Evolutionary conservation across 2,113 vertebrate species (phyloP), one percentile per base, ranked within the genome.

Genomic region (Scartelaos histophorus): DNA sequence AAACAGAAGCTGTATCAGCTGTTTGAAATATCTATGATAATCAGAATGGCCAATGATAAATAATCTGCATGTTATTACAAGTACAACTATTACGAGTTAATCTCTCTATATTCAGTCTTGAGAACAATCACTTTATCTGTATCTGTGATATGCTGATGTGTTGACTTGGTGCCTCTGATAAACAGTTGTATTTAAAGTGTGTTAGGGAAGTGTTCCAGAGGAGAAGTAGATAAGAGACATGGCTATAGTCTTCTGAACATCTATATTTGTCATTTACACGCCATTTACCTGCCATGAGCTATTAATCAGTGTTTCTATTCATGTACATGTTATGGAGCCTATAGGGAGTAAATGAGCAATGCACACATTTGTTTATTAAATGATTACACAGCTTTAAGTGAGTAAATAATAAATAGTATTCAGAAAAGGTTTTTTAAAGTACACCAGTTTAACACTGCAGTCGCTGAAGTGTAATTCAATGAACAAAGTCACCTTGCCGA

Each of bases 91-190:
- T 29, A 29, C 29, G 10, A 53, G 60, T 17, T 34, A 47, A 66
- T 51, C 22, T 54, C n/a, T 4, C 43, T 47, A 7, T 13, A 15
- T 22, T 46, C 4, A 47, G 19, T 12, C 64, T 45, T 46, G 1
- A 24, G 71, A 43, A 77, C 2, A 45, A 25, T 7, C 47, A 3
- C 46, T 62, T 38, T 66, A 19, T n/a, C n/a, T n/a, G 47, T 6
- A 21, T 66, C 21, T 19, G 15, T 13, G 47, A 71, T 35, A 53
- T 34, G 47, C 56, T 75, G 83, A 86, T 81, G 81, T 72, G 9
- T 58, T 70, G 67, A 75, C 60, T 70, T 46, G 29, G 67, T 77
- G 74, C 47, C 38, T 69, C 70, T 68, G 88, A 82, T 87, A 80
- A 85, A 71, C 56, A 60, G 80, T 76, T 53, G 45, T 21, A n/a